Percentiles rank a stretch among this genome's conserved stretches.
Evolutionary conservation across 2,888 invertebrate genomes (phyloP).

Genomic region (Xestia c-nigrum): DNA sequence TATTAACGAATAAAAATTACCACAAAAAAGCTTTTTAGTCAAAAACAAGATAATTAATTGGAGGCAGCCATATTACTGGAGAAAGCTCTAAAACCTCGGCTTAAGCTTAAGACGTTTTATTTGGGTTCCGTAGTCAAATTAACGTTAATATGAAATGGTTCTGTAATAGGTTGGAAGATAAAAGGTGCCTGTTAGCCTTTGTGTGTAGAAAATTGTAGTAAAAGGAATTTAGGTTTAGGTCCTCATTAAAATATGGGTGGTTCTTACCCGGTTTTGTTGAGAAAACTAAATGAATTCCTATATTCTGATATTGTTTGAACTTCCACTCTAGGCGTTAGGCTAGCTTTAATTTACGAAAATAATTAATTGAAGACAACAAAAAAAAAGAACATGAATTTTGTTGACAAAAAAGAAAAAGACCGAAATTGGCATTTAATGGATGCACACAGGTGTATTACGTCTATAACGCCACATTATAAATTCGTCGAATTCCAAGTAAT

Average conservation of each 20-base stretch:
- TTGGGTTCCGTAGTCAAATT: constrained; percentile 40
- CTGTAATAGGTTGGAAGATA: not conserved
- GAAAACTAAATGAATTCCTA: not conserved
- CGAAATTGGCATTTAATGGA: too few species aligned
- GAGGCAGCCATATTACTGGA: constrained; percentile 16
- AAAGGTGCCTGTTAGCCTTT: constrained; percentile 7
- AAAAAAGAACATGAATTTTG: too few species aligned
- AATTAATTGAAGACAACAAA: too few species aligned
- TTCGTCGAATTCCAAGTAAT: too few species aligned
- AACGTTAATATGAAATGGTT: constrained; percentile 30
- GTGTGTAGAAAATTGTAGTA: not conserved
- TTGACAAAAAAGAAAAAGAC: too few species aligned
- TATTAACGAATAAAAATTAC: constrained; percentile 44
- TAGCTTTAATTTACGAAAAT: not conserved
- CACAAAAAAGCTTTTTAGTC: constrained; percentile 43
- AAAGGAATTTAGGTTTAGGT: not conserved
- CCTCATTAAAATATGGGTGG: not conserved
- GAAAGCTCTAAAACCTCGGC: constrained; percentile 15
- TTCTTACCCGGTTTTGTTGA: not conserved
- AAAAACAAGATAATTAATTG: constrained; percentile 57
- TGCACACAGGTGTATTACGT: too few species aligned
- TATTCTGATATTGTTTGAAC: not conserved
- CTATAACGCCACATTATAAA: too few species aligned
- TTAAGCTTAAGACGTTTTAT: constrained; percentile 36
- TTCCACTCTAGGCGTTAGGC: not conserved